Evolutionary conservation across 1,140 invertebrate species (phyloP), one percentile per base, ranked within the genome.

Genomic region (Octopus bimaculoides): DNA sequence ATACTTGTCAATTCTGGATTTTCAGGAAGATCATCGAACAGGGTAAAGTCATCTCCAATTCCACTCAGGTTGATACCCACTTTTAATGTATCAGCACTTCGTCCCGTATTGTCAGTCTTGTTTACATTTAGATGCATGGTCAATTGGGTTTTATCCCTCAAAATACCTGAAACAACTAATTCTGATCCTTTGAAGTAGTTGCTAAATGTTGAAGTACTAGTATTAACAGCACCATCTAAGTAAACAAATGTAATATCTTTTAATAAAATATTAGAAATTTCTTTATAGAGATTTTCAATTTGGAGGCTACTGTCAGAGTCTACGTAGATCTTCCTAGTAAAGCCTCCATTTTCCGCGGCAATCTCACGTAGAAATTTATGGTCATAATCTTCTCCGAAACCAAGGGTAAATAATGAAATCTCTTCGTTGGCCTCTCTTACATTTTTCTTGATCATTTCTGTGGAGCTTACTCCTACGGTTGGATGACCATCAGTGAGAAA

Each of bases 401-500:
- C 94, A 6, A 95, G 89, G 12, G 92, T 92, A 86, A 93, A 94
- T 88, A 94, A 79, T 17, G 86, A 78, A 10, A 83, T 75, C 0
- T 77, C 56, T 14, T 83, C 78, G 79, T 87, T 88, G 2, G 17
- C n/a, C 4, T 80, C 81, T 12, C 75, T 61, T 20, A 90, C 84
- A 84, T 90, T 83, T 80, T 81, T 86, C 9, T 93, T 88, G 75
- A 95, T 94, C 78, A 90, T 88, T 0, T 89, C 86, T 0, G 91
- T 86, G 77, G 91, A 88, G 0, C 90, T 92, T 82, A 92, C 91
- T 9, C 93, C 94, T 1, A 92, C 89, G 5, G 93, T 94, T 5
- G 94, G 91, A 81, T 94, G 92, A 66, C 94, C 94, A 86, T 95
- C 94, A 1, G 94, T 95, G 69, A 95, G 87, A 88, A 95, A 95